Evolutionary conservation across 2,888 invertebrate genomes (phyloP).

Genomic region (Oxycera nigricornis): DNA sequence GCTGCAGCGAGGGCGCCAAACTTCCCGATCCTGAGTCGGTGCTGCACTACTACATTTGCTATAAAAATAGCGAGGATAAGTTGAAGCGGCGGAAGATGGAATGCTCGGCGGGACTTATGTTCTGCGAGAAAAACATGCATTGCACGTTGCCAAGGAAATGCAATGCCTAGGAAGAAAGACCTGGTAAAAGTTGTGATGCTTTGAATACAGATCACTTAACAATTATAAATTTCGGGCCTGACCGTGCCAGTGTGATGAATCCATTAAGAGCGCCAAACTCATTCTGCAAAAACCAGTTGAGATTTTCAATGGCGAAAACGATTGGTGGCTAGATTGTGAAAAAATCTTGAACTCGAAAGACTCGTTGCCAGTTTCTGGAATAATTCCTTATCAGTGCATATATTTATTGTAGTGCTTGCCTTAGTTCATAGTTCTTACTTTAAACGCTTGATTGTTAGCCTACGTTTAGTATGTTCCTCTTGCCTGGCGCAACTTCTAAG

Average conservation of each 20-base stretch:
- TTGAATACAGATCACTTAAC: too few relatives aligned
- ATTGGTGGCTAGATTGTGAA: too few relatives aligned
- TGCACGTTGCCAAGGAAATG: slow-evolving; percentile 62
- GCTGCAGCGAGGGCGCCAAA: slow-evolving; percentile 63
- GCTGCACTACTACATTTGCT: slow-evolving; percentile 63
- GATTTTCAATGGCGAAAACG: too few relatives aligned
- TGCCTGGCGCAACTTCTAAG: background rate
- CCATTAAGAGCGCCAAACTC: too few relatives aligned
- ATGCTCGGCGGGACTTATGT: slow-evolving; percentile 62
- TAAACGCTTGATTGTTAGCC: background rate
- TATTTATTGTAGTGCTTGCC: slow-evolving; percentile 26
- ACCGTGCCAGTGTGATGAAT: too few relatives aligned
- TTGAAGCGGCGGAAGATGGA: slow-evolving; percentile 63
- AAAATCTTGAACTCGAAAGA: too few relatives aligned
- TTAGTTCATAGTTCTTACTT: slow-evolving; percentile 15
- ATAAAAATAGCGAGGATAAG: slow-evolving; percentile 57
- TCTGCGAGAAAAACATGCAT: slow-evolving; percentile 61
- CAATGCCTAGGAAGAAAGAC: slow-evolving; percentile 29
- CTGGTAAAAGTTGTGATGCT: background rate
- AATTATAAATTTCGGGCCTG: too few relatives aligned
- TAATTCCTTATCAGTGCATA: too few relatives aligned
- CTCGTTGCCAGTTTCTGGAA: too few relatives aligned
- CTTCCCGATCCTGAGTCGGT: slow-evolving; percentile 62
- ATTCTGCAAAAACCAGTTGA: too few relatives aligned
- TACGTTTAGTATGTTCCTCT: slow-evolving; percentile 28